Evolutionary conservation across 1,140 invertebrate species (phyloP).

Genomic region (Palaemon carinicauda): DNA sequence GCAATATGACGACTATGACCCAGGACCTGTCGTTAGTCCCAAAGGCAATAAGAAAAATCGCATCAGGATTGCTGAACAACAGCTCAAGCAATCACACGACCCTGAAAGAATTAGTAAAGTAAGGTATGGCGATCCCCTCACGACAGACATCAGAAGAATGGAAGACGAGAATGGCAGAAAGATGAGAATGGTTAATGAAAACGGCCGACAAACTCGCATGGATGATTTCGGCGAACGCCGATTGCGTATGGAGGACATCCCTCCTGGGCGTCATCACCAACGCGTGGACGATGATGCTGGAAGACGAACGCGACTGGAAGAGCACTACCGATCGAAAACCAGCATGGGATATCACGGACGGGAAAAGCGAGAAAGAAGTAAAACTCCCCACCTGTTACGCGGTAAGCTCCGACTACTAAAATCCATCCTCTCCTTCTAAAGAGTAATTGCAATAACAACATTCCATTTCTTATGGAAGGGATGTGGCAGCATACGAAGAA

Average conservation of each 20-base stretch:
- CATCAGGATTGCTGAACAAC: conserved; percentile 15
- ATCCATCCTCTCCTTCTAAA: conserved; percentile 58
- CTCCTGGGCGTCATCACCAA: neutral
- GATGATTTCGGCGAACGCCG: neutral
- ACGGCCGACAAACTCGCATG: neutral
- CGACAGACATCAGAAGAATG: neutral
- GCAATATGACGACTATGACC: neutral
- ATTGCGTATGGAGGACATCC: neutral
- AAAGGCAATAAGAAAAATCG: neutral
- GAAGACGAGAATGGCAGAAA: neutral
- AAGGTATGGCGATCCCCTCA: neutral
- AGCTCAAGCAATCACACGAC: neutral
- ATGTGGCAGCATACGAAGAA: too few species aligned
- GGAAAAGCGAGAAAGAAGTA: conserved; percentile 51
- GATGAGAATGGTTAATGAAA: neutral
- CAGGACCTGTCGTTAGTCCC: neutral
- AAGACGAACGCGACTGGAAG: conserved; percentile 38
- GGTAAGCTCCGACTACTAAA: conserved; percentile 59
- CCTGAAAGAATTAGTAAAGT: neutral
- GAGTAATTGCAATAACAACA: neutral
- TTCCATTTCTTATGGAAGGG: neutral
- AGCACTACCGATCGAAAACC: conserved; percentile 51
- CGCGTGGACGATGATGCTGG: conserved; percentile 1
- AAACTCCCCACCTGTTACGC: conserved; percentile 51
- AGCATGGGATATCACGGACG: conserved; percentile 45